These are phyloP conservation scores for Mus minutoides DNA, from an alignment of 2,797 vertebrate species.

Conservation along the genomic window DNA sequence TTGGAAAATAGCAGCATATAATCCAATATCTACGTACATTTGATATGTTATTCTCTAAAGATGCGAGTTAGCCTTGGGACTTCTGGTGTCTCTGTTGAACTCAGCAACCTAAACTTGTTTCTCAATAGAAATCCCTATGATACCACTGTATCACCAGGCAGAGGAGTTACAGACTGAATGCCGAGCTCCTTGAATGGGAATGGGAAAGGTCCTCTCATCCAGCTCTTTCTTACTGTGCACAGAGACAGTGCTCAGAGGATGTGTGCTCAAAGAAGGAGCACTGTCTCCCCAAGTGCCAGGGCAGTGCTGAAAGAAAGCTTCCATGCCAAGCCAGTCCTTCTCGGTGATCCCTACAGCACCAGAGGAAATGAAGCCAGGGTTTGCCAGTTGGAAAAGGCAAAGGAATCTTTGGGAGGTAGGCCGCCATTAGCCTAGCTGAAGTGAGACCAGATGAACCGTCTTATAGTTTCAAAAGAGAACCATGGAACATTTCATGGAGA, in stretches of 20 bases:
- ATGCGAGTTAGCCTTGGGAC: neutral
- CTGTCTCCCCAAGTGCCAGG: neutral
- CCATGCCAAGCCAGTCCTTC: neutral
- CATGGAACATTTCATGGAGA: slow-evolving; percentile 76
- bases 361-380: slow-evolving; percentile 68
- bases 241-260: neutral
- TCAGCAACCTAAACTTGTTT: neutral
- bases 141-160: neutral
- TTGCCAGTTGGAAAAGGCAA: slow-evolving; percentile 73
- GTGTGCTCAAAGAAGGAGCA: neutral
- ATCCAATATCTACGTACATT: neutral
- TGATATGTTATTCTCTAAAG: neutral
- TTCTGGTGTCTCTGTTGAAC: neutral
- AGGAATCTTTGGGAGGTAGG: slow-evolving; percentile 77
- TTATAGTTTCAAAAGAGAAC: slow-evolving; percentile 55
- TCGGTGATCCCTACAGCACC: slow-evolving; percentile 26
- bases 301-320: neutral
- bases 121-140: neutral
- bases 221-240: neutral
- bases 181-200: neutral
- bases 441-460: slow-evolving; percentile 66
- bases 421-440: slow-evolving; percentile 69
- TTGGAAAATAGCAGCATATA: neutral
- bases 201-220: neutral
- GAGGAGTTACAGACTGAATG: neutral